Evolutionary conservation across 1,140 invertebrate genomes (phyloP).

Genomic region (Rhizoglyphus robini): DNA sequence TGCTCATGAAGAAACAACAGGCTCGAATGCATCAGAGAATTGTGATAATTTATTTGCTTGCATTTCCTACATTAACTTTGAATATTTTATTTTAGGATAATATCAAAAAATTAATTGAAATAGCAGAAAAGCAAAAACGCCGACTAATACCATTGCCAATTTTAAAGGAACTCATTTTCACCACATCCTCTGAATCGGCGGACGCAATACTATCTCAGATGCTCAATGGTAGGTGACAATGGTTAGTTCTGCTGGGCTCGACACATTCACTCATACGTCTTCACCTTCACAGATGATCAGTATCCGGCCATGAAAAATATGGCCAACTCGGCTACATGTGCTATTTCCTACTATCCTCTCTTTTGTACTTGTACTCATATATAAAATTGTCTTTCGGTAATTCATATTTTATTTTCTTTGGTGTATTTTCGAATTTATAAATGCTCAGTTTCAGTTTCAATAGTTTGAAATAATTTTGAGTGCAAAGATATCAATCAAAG

Average conservation of each 20-base stretch:
- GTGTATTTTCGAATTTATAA: too few species aligned
- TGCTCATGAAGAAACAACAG: conserved; percentile 37
- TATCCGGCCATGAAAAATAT: neutral
- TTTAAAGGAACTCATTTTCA: conserved; percentile 36
- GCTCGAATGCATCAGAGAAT: conserved; percentile 34
- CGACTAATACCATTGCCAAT: conserved; percentile 32
- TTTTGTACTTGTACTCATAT: too few species aligned
- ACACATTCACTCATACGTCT: neutral
- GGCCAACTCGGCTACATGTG: conserved; percentile 1
- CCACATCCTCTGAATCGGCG: conserved; percentile 32
- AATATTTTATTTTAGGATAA: conserved; percentile 26
- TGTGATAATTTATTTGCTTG: conserved; percentile 25
- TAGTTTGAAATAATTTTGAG: too few species aligned
- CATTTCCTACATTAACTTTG: neutral
- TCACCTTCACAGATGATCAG: neutral
- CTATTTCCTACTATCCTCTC: neutral
- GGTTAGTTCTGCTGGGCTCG: neutral
- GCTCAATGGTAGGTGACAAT: conserved; percentile 27
- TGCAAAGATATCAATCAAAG: too few species aligned
- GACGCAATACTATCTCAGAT: conserved; percentile 29
- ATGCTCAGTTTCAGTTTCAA: too few species aligned
- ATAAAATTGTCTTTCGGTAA: too few species aligned
- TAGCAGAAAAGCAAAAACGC: conserved; percentile 33
- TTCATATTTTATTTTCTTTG: too few species aligned
- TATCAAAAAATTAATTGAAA: conserved; percentile 33